Conservation (phyloP, 92 coral and sea anemone species). For the Zoanthus sociatus region DNA sequence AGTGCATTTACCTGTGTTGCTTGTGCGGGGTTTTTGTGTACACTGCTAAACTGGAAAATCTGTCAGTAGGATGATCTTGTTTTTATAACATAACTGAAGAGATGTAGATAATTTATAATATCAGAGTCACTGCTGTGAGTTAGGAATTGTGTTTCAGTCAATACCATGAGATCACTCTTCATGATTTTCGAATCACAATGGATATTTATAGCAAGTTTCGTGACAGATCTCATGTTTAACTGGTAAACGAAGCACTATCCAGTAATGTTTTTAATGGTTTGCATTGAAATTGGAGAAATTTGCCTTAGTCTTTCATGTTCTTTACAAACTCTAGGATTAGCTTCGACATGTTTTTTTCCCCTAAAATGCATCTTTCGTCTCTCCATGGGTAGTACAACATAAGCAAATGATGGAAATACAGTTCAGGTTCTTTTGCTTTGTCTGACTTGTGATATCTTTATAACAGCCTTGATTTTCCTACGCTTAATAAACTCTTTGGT, state of each 20-base stretch:
- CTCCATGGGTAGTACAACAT: too few relatives aligned
- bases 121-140: not conserved
- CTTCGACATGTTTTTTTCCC: slow-evolving; percentile 15
- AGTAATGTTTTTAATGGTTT: not conserved
- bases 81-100: not conserved
- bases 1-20: too few relatives aligned
- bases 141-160: slow-evolving; percentile 39
- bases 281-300: slow-evolving; percentile 3
- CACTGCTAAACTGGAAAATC: slow-evolving; percentile 43
- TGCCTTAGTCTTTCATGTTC: slow-evolving; percentile 39
- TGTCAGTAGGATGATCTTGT: slow-evolving; percentile 2
- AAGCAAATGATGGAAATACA: too few relatives aligned
- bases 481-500: too few relatives aligned
- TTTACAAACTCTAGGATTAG: slow-evolving; percentile 36
- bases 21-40: not conserved
- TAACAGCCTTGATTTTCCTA: too few relatives aligned
- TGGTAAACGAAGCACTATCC: not conserved
- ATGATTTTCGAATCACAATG: slow-evolving; percentile 7
- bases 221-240: slow-evolving; percentile 35
- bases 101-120: slow-evolving; percentile 5
- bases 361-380: too few relatives aligned
- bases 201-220: slow-evolving; percentile 28
- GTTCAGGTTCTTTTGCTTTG: too few relatives aligned
- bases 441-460: too few relatives aligned
- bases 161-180: slow-evolving; percentile 23